These are phyloP conservation scores for Pangasius sanitwongsei DNA, from an alignment of 2,797 vertebrate species.

Conservation along the genomic window DNA sequence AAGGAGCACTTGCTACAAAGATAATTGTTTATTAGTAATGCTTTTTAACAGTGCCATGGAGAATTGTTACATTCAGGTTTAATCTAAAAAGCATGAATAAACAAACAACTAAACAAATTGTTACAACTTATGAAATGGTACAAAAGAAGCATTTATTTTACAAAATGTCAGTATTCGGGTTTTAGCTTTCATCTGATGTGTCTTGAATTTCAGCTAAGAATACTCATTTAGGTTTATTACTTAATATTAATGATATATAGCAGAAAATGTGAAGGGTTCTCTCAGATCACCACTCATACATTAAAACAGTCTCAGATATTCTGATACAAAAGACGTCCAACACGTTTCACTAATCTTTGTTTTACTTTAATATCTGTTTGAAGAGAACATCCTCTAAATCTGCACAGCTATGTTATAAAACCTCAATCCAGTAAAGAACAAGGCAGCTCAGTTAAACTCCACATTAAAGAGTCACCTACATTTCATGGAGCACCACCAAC, in stretches of 20 bases:
- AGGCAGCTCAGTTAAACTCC: not conserved
- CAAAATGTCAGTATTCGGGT: not conserved
- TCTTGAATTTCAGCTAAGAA: not conserved
- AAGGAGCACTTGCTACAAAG: not conserved
- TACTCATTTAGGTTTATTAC: not conserved
- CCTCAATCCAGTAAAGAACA: not conserved
- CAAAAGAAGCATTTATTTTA: not conserved
- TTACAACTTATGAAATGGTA: not conserved
- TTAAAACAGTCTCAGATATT: not conserved
- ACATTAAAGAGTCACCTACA: slow-evolving; percentile 5
- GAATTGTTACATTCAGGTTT: not conserved
- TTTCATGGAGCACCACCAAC: not conserved
- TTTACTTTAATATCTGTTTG: not conserved
- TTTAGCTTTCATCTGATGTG: not conserved
- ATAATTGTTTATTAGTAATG: not conserved
- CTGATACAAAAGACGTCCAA: not conserved
- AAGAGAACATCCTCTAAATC: not conserved
- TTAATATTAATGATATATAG: not conserved
- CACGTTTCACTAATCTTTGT: not conserved
- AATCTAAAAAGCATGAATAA: not conserved
- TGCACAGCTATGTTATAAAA: not conserved
- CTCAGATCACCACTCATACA: not conserved
- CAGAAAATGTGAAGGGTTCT: not conserved
- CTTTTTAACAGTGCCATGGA: not conserved
- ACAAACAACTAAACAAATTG: not conserved